Percentiles rank a stretch among this genome's conserved stretches.
Conservation (phyloP, 2,113 vertebrate genomes). For the Rhodinocichla rosea region DNA sequence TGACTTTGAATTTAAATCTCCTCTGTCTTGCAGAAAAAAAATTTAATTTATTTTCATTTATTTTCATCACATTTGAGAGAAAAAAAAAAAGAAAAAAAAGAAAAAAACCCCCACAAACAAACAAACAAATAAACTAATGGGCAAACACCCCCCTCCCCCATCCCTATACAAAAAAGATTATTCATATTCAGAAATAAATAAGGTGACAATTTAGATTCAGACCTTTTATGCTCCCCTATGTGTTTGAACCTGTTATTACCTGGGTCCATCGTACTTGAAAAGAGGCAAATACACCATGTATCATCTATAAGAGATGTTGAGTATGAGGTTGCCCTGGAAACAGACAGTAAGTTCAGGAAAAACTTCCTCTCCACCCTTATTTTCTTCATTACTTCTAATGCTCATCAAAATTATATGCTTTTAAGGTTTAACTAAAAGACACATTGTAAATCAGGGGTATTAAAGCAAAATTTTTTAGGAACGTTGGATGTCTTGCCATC, state of each 20-base stretch:
- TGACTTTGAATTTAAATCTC: background rate
- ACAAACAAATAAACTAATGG: background rate
- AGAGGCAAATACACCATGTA: background rate
- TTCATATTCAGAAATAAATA: background rate
- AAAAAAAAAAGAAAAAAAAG: background rate
- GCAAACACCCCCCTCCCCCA: fast-evolving
- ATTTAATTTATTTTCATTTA: background rate
- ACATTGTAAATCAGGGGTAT: background rate
- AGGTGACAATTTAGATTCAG: background rate
- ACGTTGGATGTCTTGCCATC: background rate
- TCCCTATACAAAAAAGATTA: fast-evolving
- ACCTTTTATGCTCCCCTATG: background rate
- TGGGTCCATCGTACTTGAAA: background rate
- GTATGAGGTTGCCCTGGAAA: slow-evolving; percentile 22
- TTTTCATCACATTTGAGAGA: background rate
- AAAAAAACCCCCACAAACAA: fast-evolving
- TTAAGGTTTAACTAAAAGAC: background rate
- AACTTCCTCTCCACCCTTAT: background rate
- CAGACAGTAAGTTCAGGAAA: slow-evolving; percentile 26
- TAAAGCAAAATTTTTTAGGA: background rate
- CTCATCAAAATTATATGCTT: background rate
- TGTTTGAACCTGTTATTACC: background rate
- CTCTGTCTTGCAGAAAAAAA: background rate
- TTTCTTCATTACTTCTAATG: background rate
- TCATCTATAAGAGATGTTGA: background rate